Base-by-base conservation (phyloP, 2,888 invertebrate genomes). In the Tuberolachnus salignus region DNA sequence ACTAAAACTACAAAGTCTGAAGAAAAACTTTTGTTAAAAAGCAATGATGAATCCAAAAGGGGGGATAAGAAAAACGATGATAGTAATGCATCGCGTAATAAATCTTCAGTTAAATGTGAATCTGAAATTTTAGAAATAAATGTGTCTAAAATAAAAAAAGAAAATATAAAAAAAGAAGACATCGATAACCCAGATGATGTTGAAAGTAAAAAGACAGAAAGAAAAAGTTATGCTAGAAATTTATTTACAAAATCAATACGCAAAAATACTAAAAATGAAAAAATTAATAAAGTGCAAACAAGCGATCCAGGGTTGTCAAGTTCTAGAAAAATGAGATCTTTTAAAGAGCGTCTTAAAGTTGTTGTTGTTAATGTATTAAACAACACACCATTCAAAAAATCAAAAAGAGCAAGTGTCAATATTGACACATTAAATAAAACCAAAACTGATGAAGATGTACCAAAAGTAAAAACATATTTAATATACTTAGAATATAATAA, bases 321-420 rank as follows among this genome's bases (percentile, higher is more conserved):
- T 23, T 34, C 23, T 34, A 80, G 83, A 63, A 83, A 83, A 78
- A 83, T 82, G 66, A 82, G 83, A 70, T 70, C 82, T 19, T 74
- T 83, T 4, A 83, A 83, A 78, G 83, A 83, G 13, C 81, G 81
- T 63, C 73, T 83, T 53, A 83, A 83, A 80, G 82, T 80, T 1
- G 80, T 83, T 1, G 80, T 83, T 51, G 83, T 82, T 19, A 82
- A 83, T 70, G 82, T 70, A 21, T 81, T 83, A 0, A n/a, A n/a
- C n/a, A n/a, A n/a, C n/a, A 69, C 51, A 44, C 78, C 78, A 42
- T 69, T 78, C 10, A 69, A 69, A 78, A 83, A 83, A 82, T 61
- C 82, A 9, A 82, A 82, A 66, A 72, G 72, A 49, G 70, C 55
- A n/a, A 46, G 42, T 49, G 71, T 55, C 46, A 81, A 63, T 23